Evolutionary conservation across 2,113 vertebrate species (phyloP), one percentile per base, ranked within the genome.

Genomic region (Labeo rohita): DNA sequence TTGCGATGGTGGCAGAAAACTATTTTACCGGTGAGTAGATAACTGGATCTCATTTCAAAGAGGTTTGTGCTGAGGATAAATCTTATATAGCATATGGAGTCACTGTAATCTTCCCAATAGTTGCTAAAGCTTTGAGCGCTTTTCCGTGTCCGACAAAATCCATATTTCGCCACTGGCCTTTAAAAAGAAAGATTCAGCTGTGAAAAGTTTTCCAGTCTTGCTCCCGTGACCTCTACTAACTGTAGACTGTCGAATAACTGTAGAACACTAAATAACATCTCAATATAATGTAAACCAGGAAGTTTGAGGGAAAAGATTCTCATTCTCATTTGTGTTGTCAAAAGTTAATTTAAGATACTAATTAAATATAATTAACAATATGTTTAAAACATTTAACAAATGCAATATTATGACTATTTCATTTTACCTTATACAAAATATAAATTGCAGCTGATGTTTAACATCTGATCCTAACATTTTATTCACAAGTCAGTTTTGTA

Each of bases 31-130:
- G 23, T 77, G 61, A 36, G 77, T 59, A 49, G 74, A 85, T 78
- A 87, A 87, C 49, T 36, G 13, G 56, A n/a, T 73, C 23, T 77
- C 23, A 78, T 84, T 87, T 73, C 39, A 63, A 87, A 73, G 65
- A 77, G 84, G 59, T 43, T 34, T 79, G 63, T 79, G 34, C 66
- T 79, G 23, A 47, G 61, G 81, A 79, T 75, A 56, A 81, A 87
- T 80, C 28, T 16, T 74, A 36, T 87, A 80, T 7, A 81, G 61
- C 61, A 75, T 34, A 45, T 52, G 12, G 36, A 84, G 63, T 47
- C 11, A 56, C 49, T 49, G 34, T 85, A 77, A 83, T 78, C 50
- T 82, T 80, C 43, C n/a, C 47, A 34, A 66, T 43, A 75, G 56
- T 72, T 77, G 50, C 39, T 82, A 3, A 63, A 36, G 65, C 36